Percentiles rank a stretch among this genome's conserved stretches.
Evolutionary conservation across 1,140 invertebrate genomes (phyloP).

Genomic region (Melitaea cinxia): DNA sequence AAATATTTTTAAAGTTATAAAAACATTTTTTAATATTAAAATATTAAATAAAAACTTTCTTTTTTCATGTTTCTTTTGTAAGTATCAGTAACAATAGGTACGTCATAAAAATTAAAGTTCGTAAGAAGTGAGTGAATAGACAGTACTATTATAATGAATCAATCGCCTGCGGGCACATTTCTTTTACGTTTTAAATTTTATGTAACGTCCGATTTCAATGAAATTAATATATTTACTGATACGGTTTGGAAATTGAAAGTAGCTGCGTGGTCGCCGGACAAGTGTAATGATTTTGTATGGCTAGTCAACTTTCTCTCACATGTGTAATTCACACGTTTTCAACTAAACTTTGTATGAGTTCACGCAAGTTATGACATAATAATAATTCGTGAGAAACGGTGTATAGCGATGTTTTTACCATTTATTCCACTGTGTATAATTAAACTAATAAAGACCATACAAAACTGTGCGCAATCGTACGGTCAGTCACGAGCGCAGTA

Average conservation of each 20-base stretch:
- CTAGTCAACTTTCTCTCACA: slow-evolving; percentile 44
- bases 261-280: slow-evolving; percentile 19
- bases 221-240: slow-evolving; percentile 22
- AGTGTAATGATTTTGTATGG: slow-evolving; percentile 16
- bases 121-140: too few relatives aligned
- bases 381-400: slow-evolving; percentile 23
- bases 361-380: slow-evolving; percentile 30
- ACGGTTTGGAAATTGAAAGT: slow-evolving; percentile 40
- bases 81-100: too few relatives aligned
- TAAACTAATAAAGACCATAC: too few relatives aligned
- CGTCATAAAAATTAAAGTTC: too few relatives aligned
- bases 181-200: neutral
- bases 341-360: slow-evolving; percentile 33
- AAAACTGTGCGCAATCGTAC: too few relatives aligned
- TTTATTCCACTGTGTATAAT: neutral
- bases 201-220: neutral
- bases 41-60: too few relatives aligned
- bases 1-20: too few relatives aligned
- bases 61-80: too few relatives aligned
- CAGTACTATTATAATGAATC: too few relatives aligned
- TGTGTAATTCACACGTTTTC: slow-evolving; percentile 63
- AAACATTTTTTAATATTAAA: too few relatives aligned
- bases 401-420: neutral
- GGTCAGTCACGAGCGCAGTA: too few relatives aligned
- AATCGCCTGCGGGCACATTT: too few relatives aligned